A percentile compares a stretch with the other conserved stretches of the same genome.
Conservation (phyloP, 2,888 invertebrate species). For the Spicauda simplicius region DNA sequence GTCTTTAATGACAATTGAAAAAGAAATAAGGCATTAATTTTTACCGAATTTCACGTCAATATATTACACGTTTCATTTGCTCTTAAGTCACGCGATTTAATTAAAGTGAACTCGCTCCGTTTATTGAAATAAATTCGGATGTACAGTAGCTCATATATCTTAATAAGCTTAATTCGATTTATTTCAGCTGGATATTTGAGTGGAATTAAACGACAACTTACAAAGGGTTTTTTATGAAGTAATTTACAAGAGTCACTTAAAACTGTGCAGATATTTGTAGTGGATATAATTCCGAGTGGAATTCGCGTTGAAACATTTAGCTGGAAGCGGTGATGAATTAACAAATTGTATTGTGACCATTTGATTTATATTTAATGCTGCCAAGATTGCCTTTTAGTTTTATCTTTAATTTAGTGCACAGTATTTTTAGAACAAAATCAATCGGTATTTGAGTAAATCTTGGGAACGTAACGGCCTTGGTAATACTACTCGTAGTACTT, state of each 20-base stretch:
- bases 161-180: slow-evolving; percentile 32
- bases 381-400: not conserved
- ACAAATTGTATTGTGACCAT: slow-evolving; percentile 4
- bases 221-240: slow-evolving; percentile 22
- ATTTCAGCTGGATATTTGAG: slow-evolving; percentile 20
- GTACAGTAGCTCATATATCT: slow-evolving; percentile 32
- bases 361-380: slow-evolving; percentile 3
- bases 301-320: not conserved
- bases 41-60: slow-evolving; percentile 1
- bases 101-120: slow-evolving; percentile 23
- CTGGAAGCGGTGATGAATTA: slow-evolving; percentile 6
- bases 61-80: slow-evolving; percentile 15
- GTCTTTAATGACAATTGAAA: not conserved
- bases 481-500: no score
- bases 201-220: slow-evolving; percentile 20
- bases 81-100: slow-evolving; percentile 20
- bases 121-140: slow-evolving; percentile 29
- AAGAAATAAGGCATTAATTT: not conserved
- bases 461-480: no score
- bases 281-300: slow-evolving; percentile 8
- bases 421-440: no score
- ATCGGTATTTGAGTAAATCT: no score
- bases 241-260: not conserved
- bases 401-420: no score
- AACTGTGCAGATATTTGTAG: slow-evolving; percentile 10